These are phyloP conservation scores for Corapipo altera DNA, from an alignment of 2,113 vertebrate species.

Conservation along the genomic window DNA sequence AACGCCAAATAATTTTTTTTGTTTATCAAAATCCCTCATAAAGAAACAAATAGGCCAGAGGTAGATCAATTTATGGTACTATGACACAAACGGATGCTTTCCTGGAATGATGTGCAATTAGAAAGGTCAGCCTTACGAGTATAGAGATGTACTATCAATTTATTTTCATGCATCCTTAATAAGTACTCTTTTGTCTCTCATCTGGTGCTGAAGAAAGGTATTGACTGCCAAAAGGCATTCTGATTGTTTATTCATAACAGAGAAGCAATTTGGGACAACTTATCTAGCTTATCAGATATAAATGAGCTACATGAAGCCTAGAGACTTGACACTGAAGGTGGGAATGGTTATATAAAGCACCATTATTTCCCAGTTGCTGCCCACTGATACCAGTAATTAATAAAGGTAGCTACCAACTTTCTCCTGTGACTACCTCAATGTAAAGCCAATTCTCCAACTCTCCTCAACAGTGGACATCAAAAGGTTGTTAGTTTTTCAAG, in stretches of 20 bases:
- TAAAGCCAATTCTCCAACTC: neutral
- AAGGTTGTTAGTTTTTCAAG: neutral
- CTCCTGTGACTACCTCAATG: neutral
- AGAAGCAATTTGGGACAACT: neutral
- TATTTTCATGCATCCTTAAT: slow-evolving; percentile 6
- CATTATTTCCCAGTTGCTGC: neutral
- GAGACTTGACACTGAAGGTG: neutral
- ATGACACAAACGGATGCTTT: neutral
- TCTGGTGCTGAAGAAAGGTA: neutral
- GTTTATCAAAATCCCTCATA: neutral
- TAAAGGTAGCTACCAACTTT: neutral
- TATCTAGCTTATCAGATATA: neutral
- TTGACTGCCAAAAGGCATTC: neutral
- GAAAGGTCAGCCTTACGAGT: neutral
- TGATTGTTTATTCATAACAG: neutral
- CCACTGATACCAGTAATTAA: neutral
- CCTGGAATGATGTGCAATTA: neutral
- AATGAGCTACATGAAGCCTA: neutral
- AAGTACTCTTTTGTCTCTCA: neutral
- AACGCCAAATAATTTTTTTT: neutral
- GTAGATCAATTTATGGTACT: neutral
- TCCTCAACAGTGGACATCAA: neutral
- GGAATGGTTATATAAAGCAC: neutral
- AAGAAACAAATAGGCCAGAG: neutral
- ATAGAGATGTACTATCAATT: neutral